Percentiles rank a stretch among this genome's conserved stretches.
These are phyloP conservation scores for Morpho helenor DNA, from an alignment of 2,888 invertebrate species.

Conservation along the genomic window DNA sequence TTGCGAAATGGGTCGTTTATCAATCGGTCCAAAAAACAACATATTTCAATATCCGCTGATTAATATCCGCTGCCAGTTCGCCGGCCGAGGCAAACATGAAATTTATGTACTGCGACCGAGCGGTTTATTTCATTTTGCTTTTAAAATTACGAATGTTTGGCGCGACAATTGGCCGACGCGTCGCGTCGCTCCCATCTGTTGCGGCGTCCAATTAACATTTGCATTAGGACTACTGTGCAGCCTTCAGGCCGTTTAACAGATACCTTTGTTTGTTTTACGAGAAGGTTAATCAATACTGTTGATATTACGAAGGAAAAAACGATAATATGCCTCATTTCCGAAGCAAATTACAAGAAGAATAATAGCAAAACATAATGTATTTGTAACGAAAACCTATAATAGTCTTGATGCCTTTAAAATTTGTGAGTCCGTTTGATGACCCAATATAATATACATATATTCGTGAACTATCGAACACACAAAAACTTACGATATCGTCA, in stretches of 20 bases:
- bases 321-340: too few species aligned
- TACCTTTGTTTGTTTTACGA: slow-evolving; percentile 12
- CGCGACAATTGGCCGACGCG: slow-evolving; percentile 69
- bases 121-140: slow-evolving; percentile 76
- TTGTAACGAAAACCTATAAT: too few species aligned
- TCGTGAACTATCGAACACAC: not conserved
- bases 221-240: slow-evolving; percentile 55
- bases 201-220: slow-evolving; percentile 66
- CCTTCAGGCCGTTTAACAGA: slow-evolving; percentile 19
- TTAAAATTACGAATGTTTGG: slow-evolving; percentile 76
- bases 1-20: slow-evolving; percentile 67
- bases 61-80: slow-evolving; percentile 77
- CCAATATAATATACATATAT: not conserved
- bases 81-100: slow-evolving; percentile 74
- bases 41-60: slow-evolving; percentile 79
- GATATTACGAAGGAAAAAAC: not conserved
- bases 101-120: slow-evolving; percentile 77
- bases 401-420: too few species aligned
- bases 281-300: not conserved
- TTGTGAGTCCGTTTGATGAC: too few species aligned
- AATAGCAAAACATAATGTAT: too few species aligned
- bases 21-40: slow-evolving; percentile 76
- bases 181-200: slow-evolving; percentile 74
- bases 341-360: too few species aligned
- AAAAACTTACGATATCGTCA: too few species aligned